phyloP scores from a whole-genome alignment of 2,888 invertebrate genomes.

The Andrena trimmerana region DNA sequence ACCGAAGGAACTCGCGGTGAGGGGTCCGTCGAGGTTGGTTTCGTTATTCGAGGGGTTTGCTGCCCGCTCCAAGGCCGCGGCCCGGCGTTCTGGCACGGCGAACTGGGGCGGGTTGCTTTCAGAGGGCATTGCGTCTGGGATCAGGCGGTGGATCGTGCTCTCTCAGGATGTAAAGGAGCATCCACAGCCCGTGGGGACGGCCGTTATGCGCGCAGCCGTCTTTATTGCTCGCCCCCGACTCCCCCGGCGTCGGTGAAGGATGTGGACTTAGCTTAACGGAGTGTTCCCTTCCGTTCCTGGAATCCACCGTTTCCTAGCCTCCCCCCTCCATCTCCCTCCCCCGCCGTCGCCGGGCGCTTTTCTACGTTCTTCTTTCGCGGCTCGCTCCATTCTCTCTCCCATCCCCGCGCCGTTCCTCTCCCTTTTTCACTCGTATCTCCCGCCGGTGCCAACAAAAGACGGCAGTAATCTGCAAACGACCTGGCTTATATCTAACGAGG shows the following conservation, averaged over 20 bases:
- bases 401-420: slow-evolving; percentile 6
- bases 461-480: slow-evolving; percentile 69
- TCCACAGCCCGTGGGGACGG: slow-evolving; percentile 26
- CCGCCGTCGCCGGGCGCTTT: neutral
- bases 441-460: slow-evolving; percentile 54
- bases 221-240: slow-evolving; percentile 44
- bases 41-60: slow-evolving; percentile 20
- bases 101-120: slow-evolving; percentile 40
- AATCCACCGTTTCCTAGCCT: slow-evolving; percentile 41
- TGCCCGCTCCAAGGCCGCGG: slow-evolving; percentile 11
- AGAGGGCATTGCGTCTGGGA: slow-evolving; percentile 37
- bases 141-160: slow-evolving; percentile 36
- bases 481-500: slow-evolving; percentile 68
- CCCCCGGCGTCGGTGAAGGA: slow-evolving; percentile 44
- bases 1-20: slow-evolving; percentile 18
- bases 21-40: slow-evolving; percentile 4
- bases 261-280: slow-evolving; percentile 64
- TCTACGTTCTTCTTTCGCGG: neutral
- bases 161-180: slow-evolving; percentile 49
- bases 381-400: neutral
- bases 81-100: slow-evolving; percentile 18
- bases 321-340: neutral
- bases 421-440: slow-evolving; percentile 15
- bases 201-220: slow-evolving; percentile 45
- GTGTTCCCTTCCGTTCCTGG: slow-evolving; percentile 54